These are phyloP conservation scores for Macaca fascicularis DNA, from an alignment of 2,113 vertebrate genomes.

Conservation along the genomic window DNA sequence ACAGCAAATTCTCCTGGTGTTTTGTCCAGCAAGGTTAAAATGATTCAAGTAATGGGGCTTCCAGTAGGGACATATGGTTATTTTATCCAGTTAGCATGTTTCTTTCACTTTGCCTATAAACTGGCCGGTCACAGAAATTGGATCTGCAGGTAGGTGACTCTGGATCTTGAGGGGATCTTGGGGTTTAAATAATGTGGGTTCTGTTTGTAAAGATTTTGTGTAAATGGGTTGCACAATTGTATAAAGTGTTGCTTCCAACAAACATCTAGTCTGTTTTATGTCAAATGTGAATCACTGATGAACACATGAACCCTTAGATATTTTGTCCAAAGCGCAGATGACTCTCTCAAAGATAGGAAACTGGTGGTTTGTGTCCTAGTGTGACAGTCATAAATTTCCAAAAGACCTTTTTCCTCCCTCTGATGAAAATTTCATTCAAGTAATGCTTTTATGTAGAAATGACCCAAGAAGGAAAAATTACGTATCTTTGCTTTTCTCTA, in stretches of 20 bases:
- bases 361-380: constrained; percentile 51
- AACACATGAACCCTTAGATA: constrained; percentile 52
- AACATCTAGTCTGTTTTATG: constrained; percentile 67
- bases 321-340: constrained; percentile 75
- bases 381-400: constrained; percentile 74
- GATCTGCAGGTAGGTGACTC: constrained; percentile 66
- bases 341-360: constrained; percentile 65
- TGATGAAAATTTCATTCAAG: constrained; percentile 74
- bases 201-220: constrained; percentile 48
- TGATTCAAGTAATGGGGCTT: constrained; percentile 73
- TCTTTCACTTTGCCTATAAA: constrained; percentile 69
- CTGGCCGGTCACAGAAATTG: constrained; percentile 69
- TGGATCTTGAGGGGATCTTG: constrained; percentile 56
- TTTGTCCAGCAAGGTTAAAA: constrained; percentile 74
- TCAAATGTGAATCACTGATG: constrained; percentile 67
- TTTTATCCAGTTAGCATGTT: constrained; percentile 64
- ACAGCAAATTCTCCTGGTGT: constrained; percentile 64
- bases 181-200: constrained; percentile 54
- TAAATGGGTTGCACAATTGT: constrained; percentile 65
- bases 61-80: constrained; percentile 68
- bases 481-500: constrained; percentile 59
- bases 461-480: constrained; percentile 74
- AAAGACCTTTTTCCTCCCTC: constrained; percentile 65
- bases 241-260: constrained; percentile 58
- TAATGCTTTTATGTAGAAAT: constrained; percentile 74